These are phyloP conservation scores for Lepidocyrtoides sp. DNA, from an alignment of 2,888 invertebrate genomes.

Conservation along the genomic window DNA sequence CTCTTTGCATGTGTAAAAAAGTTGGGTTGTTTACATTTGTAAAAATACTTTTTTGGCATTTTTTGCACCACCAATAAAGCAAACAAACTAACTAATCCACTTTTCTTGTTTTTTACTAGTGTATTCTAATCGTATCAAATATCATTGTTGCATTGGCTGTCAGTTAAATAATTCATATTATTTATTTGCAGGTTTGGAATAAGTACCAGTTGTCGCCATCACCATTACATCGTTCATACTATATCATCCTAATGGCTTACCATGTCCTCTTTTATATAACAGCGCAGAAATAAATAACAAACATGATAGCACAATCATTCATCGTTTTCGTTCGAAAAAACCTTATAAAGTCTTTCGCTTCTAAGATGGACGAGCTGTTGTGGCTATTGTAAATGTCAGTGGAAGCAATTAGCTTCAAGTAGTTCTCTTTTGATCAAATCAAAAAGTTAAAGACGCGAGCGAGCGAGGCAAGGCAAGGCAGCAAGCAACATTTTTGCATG, in stretches of 20 bases:
- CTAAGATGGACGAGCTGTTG: conserved; percentile 3
- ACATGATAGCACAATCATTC: conserved; percentile 26
- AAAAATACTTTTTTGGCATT: conserved; percentile 14
- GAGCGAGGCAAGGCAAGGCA: conserved; percentile 21
- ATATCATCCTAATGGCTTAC: conserved; percentile 55
- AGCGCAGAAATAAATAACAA: conserved; percentile 35
- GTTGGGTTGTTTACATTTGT: conserved; percentile 30
- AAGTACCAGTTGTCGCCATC: conserved; percentile 76
- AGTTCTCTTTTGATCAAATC: conserved; percentile 60
- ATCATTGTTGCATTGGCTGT: conserved; percentile 54
- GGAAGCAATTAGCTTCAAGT: conserved; percentile 72
- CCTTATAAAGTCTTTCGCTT: neutral
- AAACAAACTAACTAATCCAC: conserved; percentile 57
- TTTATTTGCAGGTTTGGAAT: conserved; percentile 52
- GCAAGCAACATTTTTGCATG: conserved; percentile 34
- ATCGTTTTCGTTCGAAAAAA: conserved; percentile 3
- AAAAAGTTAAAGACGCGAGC: conserved; percentile 35
- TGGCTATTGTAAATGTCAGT: conserved; percentile 71
- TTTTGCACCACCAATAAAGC: conserved; percentile 37
- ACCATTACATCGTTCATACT: conserved; percentile 53
- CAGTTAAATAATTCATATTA: conserved; percentile 61
- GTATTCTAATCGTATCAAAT: conserved; percentile 43
- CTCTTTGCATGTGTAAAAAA: neutral
- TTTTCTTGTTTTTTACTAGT: conserved; percentile 49
- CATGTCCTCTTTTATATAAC: conserved; percentile 38